phyloP scores from a whole-genome alignment of 2,113 vertebrate genomes.

The Girardinichthys multiradiatus region DNA sequence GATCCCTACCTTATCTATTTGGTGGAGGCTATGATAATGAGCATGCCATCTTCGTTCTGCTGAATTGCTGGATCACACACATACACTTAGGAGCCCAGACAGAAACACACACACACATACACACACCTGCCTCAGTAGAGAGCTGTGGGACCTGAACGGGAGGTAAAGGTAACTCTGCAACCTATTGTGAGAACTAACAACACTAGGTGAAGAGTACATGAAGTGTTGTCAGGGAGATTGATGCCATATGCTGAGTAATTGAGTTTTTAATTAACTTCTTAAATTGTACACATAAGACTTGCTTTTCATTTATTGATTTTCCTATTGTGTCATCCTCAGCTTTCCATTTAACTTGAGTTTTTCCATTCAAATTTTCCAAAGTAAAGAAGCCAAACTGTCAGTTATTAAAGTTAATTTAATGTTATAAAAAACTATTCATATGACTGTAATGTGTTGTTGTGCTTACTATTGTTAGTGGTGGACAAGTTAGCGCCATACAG shows the following conservation, averaged over 20 bases:
- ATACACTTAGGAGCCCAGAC: neutral
- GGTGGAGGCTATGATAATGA: constrained; percentile 67
- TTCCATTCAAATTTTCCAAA: too few relatives aligned
- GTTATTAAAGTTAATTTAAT: neutral
- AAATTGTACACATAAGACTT: neutral
- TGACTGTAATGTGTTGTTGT: neutral
- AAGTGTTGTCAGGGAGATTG: constrained; percentile 3
- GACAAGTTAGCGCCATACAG: too few relatives aligned
- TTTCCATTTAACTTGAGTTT: neutral
- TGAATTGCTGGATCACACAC: constrained; percentile 47
- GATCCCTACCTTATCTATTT: constrained; percentile 64
- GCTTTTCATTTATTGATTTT: constrained; percentile 17
- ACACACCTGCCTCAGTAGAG: constrained; percentile 39
- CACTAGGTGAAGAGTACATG: constrained; percentile 21
- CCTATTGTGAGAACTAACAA: constrained; percentile 68
- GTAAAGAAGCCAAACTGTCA: neutral
- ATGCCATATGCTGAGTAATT: constrained; percentile 24
- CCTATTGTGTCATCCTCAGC: neutral
- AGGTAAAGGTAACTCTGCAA: constrained; percentile 73
- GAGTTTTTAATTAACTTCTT: constrained; percentile 26
- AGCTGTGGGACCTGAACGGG: constrained; percentile 62
- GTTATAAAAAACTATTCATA: neutral
- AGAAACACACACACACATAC: constrained; percentile 14
- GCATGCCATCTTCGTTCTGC: constrained; percentile 55
- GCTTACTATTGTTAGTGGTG: neutral